Evolutionary conservation across 1,140 invertebrate species (phyloP), one percentile per base, ranked within the genome.

Genomic region (Philopotamus ludificatus): DNA sequence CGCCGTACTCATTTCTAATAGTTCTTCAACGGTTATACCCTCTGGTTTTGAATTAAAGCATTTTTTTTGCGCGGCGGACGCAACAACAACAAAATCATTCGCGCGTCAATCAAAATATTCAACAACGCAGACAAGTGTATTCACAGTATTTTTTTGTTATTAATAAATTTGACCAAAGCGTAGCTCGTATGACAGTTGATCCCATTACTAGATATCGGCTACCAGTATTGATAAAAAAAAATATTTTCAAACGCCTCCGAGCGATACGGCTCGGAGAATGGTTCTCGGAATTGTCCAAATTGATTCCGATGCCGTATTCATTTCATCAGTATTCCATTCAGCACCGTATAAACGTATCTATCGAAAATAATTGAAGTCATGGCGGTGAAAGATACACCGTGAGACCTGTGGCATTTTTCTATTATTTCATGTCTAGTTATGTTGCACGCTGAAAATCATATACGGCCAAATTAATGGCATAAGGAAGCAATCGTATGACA

Each of bases 301-400:
- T 69, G 67, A 69, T 69, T 69, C 59, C 63, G 53, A 51, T 61
- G 39, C 47, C 63, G 25, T 51, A 58, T 59, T 63, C 47, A 59
- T 65, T 64, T 34, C 59, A 58, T 62, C 63, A 53, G 61, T 42
- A 59, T 68, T 62, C 65, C 66, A 63, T 69, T 66, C 66, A 26
- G 22, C 41, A 51, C 57, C 58, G 63, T 65, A 66, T 65, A 69
- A 69, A 68, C 65, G 54, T 62, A 64, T 68, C 61, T 68, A 64
- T 68, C 65, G 64, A 68, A 49, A 68, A 61, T 68, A 64, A 68
- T 68, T 68, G 66, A 58, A 68, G 64, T 49, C 49, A 50, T 51
- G 59, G 60, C 23, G 16, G 9, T 54, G n/a, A 12, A 4, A 34
- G 28, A 4, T 34, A 12, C 4, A 34, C 28, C 12, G 4, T 7